These are phyloP conservation scores for Lagopus leucura DNA, from an alignment of 2,113 vertebrate species.

Conservation along the genomic window DNA sequence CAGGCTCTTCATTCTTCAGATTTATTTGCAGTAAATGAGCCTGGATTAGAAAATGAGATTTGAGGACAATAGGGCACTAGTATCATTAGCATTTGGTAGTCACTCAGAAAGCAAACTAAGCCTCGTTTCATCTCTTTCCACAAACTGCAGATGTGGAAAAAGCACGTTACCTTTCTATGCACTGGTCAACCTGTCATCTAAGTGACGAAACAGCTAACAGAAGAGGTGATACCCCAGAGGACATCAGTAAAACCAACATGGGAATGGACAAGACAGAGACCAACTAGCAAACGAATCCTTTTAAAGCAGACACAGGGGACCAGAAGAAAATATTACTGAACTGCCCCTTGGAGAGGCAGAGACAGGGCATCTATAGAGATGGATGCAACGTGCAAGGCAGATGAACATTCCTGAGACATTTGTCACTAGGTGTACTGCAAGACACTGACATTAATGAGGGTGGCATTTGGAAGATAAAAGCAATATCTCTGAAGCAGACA, in stretches of 20 bases:
- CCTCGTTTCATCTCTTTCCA: neutral
- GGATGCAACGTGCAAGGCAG: neutral
- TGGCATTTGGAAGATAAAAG: slow-evolving; percentile 70
- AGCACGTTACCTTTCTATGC: neutral
- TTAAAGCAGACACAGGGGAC: neutral
- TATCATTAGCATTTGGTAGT: neutral
- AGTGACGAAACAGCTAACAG: neutral
- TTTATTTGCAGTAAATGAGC: neutral
- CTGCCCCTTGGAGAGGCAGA: neutral
- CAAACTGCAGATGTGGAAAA: neutral
- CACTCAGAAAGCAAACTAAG: neutral
- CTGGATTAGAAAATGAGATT: neutral
- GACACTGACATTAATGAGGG: slow-evolving; percentile 58
- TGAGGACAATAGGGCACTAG: neutral
- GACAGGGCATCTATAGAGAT: neutral
- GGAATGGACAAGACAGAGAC: neutral
- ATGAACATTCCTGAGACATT: slow-evolving; percentile 5
- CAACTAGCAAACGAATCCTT: neutral
- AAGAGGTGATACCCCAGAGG: neutral
- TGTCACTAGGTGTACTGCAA: slow-evolving; percentile 25
- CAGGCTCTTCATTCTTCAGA: neutral
- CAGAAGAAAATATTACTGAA: slow-evolving; percentile 17
- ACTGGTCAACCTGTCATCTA: neutral
- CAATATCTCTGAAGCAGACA: slow-evolving; percentile 44
- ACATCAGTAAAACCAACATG: neutral